Base-by-base conservation (phyloP, 2,113 vertebrate genomes). In the Hemiprocne comata region DNA sequence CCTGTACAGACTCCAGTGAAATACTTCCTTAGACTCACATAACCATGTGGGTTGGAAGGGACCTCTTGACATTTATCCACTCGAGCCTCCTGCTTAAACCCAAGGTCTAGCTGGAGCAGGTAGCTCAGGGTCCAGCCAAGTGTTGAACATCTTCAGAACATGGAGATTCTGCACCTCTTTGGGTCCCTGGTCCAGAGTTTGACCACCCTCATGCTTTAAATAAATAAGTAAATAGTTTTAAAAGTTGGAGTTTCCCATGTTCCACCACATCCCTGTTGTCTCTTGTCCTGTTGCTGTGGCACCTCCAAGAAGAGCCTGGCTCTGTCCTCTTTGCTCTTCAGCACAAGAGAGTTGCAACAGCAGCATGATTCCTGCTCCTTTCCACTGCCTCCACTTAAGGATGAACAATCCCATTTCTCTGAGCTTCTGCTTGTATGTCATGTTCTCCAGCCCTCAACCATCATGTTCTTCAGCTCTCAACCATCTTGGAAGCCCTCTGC, bases 331-430 rank as follows among this genome's bases (percentile, higher is more conserved):
- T 61, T 74, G 40, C 40, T 57, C 20, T 29, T 61, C 57, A 40
- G 34, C 5, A 1, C 51, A 23, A 26, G 0, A 0, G 6, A 31
- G 26, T 19, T 46, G 61, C 54, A 71, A 20, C 25, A 44, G 23
- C 50, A 20, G 5, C 54, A 26, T 14, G 33, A 31, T 23, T 74
- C 26, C 40, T 34, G 13, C 17, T 60, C 40, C 60, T 85, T 25
- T 31, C n/a, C 11, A 3, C 28, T 36, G 6, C 36, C 28, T 6
- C 14, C 48, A 1, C 14, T 80, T 38, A 48, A 75, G 21, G 38
- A 34, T 29, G 24, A 69, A 38, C 61, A 79, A 55, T 79, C 11
- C 28, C 25, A 0, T 74, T 84, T 66, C 38, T 85, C 29, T 53
- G 34, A 10, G 33, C 46, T 61, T 50, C 4, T 61, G 16, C 7